Evolutionary conservation across 2,797 vertebrate genomes (phyloP).

Genomic region (Lepilemur septentrionalis): DNA sequence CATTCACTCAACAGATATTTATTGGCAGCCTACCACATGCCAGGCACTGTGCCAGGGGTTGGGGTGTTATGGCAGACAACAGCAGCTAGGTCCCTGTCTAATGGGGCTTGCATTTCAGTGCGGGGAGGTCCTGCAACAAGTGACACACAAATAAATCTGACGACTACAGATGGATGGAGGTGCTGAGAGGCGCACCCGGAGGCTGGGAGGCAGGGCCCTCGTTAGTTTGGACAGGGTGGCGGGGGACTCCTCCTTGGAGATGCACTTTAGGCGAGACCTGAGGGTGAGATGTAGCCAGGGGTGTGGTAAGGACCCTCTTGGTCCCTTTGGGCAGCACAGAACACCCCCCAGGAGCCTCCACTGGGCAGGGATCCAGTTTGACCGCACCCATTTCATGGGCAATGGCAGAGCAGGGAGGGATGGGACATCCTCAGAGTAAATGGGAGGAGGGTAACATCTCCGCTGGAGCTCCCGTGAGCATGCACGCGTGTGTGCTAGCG

Average conservation of each 20-base stretch:
- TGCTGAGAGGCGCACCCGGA: fast-evolving
- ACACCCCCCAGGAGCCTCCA: fast-evolving
- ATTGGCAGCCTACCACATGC: fast-evolving
- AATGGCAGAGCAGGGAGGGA: background rate
- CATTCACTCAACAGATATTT: background rate
- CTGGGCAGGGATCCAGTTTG: background rate
- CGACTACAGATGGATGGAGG: fast-evolving
- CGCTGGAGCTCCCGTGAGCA: fast-evolving
- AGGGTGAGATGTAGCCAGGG: fast-evolving
- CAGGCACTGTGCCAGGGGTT: background rate
- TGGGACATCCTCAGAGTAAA: background rate
- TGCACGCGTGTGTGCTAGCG: no score
- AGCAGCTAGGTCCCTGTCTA: background rate
- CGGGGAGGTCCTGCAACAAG: background rate
- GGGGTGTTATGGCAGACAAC: no score
- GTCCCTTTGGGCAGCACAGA: fast-evolving
- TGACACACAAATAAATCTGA: background rate
- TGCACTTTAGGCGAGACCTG: background rate
- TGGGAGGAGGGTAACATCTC: background rate
- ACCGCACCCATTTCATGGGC: fast-evolving
- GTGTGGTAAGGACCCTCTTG: fast-evolving
- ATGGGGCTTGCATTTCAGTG: fast-evolving
- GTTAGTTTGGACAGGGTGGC: fast-evolving
- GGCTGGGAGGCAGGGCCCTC: fast-evolving
- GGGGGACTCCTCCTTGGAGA: fast-evolving